Base-by-base conservation (phyloP, 1,140 invertebrate genomes). In the Lanistes nyassanus region DNA sequence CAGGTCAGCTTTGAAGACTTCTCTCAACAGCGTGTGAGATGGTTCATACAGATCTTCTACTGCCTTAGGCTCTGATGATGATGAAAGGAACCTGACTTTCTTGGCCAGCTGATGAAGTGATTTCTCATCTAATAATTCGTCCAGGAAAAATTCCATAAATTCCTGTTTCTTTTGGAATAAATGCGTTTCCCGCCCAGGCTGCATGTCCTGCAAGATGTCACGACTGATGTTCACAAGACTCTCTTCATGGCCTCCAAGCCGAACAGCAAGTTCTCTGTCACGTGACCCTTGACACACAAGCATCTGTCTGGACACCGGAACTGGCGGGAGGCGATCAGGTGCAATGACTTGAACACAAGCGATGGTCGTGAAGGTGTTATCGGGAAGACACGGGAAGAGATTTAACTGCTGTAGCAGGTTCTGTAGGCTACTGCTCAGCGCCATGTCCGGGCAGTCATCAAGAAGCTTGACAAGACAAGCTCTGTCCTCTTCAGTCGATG, bases 1-100 rank as follows among this genome's bases (percentile, higher is more conserved):
- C 9, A 16, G 0, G 19, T 47, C 42, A 47, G 9, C 42, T 13
- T 1, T 6, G 2, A 80, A 80, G 5, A 80, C 51, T 4, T 74
- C 62, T 39, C 51, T 42, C 21, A 80, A 60, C 2, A 71, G 29
- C 13, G 55, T 23, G 1, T 47, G 36, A n/a, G 56, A 51, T 21
- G 72, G 75, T 58, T 77, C 68, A 71, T 75, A 80, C 37, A 80
- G 36, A 23, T 77, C 76, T 47, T 23, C 55, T 26, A 67, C 53
- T 23, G 16, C 65, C 42, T 39, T 26, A 21, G 51, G 31, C 13
- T 39, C 66, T 3, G 29, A n/a, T 34, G 65, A 39, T 37, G 75
- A 60, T 47, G 39, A 11, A 26, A 77, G 42, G 66, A 77, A 77
- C n/a, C 21, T 16, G 21, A 77, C 23, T 37, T 47, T 29, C 21